These are phyloP conservation scores for Hylia prasina DNA, from an alignment of 2,113 vertebrate genomes.

Conservation along the genomic window DNA sequence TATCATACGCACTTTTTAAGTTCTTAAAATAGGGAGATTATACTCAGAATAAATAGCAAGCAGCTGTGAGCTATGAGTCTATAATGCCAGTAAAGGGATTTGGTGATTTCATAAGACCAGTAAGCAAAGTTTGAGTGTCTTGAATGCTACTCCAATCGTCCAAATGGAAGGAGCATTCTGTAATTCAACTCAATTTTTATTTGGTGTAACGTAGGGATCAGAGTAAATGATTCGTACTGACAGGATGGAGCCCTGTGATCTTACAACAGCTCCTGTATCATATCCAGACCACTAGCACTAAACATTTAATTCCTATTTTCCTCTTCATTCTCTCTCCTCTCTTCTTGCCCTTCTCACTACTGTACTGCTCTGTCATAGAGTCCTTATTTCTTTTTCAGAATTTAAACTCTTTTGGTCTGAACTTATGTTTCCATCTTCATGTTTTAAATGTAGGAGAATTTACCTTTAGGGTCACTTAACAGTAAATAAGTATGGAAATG, in stretches of 20 bases:
- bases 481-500: not conserved
- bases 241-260: not conserved
- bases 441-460: not conserved
- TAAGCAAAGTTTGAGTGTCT: not conserved
- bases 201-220: not conserved
- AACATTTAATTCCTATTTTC: not conserved
- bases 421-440: not conserved
- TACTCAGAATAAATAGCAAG: slow-evolving; percentile 25
- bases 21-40: not conserved
- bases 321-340: not conserved
- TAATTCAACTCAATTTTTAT: not conserved
- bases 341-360: not conserved
- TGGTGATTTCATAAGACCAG: slow-evolving; percentile 11
- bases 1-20: not conserved
- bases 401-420: not conserved
- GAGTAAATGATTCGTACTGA: not conserved
- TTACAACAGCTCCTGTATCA: not conserved
- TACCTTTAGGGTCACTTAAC: not conserved
- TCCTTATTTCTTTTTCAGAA: not conserved
- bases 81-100: not conserved
- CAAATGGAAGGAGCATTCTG: not conserved
- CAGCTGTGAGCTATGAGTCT: not conserved
- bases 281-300: not conserved
- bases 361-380: not conserved
- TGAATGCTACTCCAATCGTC: not conserved